Evolutionary conservation across 2,113 vertebrate species (phyloP), one percentile per base, ranked within the genome.

Genomic region (Mesitornis unicolor): DNA sequence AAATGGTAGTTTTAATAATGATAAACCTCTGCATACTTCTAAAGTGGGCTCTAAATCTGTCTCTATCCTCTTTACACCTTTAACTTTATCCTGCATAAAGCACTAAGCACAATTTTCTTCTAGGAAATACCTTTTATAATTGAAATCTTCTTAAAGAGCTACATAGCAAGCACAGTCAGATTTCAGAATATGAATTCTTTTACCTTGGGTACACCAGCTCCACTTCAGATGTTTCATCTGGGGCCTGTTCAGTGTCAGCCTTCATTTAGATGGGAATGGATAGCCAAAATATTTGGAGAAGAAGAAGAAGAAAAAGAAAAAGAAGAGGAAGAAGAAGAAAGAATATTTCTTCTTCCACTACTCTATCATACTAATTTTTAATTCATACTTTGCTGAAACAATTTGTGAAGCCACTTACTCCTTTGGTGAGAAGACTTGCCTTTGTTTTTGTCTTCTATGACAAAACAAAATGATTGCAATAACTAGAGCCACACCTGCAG

Each of bases 71-170:
- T 92, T 89, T 69, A 91, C 28, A 77, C 90, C 93, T 94, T 71
- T 69, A 89, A 84, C 78, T 96, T 96, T 90, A 96, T 96, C 96
- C 92, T 51, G 51, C 1, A 19, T 93, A 95, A 96, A 93, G 88
- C 87, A 81, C 87, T 69, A 82, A 75, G 85, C 24, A 77, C 65
- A 77, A 42, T 86, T 93, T 93, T 84, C 65, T 67, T 78, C 92
- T 87, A 89, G 60, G 63, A 90, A 93, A 63, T 54, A 4, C n/a
- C 40, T 87, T 84, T 76, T 76, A 42, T 86, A 92, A 95, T 93
- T 95, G 84, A 89, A 87, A 89, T 74, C 80, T 96, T 64, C 78
- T 80, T 82, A 56, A 92, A 78, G 56, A 79, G 35, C 51, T 95
- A 63, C 68, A 87, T 84, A 94, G 36, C 31, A 68, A 93, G 90